Conservation (phyloP, 2,888 invertebrate species). For the Drepana falcataria region DNA sequence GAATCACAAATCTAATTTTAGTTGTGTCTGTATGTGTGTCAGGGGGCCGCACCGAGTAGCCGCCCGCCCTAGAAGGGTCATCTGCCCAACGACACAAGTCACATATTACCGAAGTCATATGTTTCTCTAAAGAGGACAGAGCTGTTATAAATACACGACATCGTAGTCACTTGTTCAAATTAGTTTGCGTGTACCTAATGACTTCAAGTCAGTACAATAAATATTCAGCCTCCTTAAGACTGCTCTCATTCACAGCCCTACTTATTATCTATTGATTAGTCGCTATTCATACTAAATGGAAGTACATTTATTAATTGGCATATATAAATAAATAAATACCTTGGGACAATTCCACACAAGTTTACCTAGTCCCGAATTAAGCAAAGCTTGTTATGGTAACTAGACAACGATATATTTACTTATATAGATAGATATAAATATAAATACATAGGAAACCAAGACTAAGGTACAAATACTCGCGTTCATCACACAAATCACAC, state of each 20-base stretch:
- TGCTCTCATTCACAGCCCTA: neutral
- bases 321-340: too few relatives aligned
- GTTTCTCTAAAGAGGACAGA: neutral
- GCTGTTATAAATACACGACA: neutral
- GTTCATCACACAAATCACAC: too few relatives aligned
- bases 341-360: too few relatives aligned
- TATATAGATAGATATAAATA: too few relatives aligned
- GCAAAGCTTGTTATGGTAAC: too few relatives aligned
- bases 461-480: too few relatives aligned
- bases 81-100: conserved; percentile 31
- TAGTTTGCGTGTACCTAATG: neutral
- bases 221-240: neutral
- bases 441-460: too few relatives aligned
- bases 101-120: neutral
- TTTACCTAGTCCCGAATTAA: too few relatives aligned
- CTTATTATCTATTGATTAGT: too few relatives aligned
- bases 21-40: conserved; percentile 71
- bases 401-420: too few relatives aligned
- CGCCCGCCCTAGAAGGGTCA: conserved; percentile 72
- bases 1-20: conserved; percentile 69
- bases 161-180: neutral
- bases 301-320: too few relatives aligned
- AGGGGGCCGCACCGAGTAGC: conserved; percentile 56
- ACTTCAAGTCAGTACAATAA: neutral
- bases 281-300: too few relatives aligned